Conservation (phyloP, 2,888 invertebrate species). For the Esperia sulphurella region DNA sequence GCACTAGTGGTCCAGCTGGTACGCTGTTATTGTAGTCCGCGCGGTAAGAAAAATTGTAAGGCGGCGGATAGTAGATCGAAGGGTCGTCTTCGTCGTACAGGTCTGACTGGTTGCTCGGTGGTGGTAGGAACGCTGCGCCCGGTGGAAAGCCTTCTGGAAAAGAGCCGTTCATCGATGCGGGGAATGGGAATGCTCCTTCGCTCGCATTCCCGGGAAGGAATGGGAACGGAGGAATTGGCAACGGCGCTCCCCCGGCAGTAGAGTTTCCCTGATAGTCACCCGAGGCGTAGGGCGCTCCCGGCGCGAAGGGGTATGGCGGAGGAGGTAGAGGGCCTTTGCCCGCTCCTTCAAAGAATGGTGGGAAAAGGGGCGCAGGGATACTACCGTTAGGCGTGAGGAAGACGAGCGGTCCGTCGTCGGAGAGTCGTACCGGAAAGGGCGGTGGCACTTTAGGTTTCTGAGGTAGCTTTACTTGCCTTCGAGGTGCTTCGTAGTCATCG, state of each 20-base stretch:
- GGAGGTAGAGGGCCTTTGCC: slow-evolving; percentile 74
- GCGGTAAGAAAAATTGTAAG: slow-evolving; percentile 92
- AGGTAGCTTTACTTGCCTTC: slow-evolving; percentile 91
- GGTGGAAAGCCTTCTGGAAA: slow-evolving; percentile 78
- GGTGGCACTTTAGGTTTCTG: slow-evolving; percentile 91
- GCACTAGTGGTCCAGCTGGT: slow-evolving; percentile 91
- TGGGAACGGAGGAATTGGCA: slow-evolving; percentile 82
- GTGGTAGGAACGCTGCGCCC: slow-evolving; percentile 81
- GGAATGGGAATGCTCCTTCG: slow-evolving; percentile 77
- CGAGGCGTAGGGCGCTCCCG: slow-evolving; percentile 74
- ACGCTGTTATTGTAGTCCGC: slow-evolving; percentile 88
- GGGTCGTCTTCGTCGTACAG: slow-evolving; percentile 94
- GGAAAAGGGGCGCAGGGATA: slow-evolving; percentile 84
- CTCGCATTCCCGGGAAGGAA: slow-evolving; percentile 80
- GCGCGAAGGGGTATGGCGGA: slow-evolving; percentile 80
- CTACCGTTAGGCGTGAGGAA: slow-evolving; percentile 90
- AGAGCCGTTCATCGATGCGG: slow-evolving; percentile 77
- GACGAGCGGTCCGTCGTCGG: slow-evolving; percentile 91
- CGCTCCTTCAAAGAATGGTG: slow-evolving; percentile 82
- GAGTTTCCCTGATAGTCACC: slow-evolving; percentile 82
- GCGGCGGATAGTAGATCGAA: slow-evolving; percentile 94
- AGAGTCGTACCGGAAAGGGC: slow-evolving; percentile 95
- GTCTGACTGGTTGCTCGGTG: slow-evolving; percentile 86
- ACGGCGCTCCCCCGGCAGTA: slow-evolving; percentile 83
- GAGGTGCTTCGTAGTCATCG: slow-evolving; percentile 90